phyloP scores from a whole-genome alignment of 2,888 invertebrate genomes.

The Ctenicera cuprea region DNA sequence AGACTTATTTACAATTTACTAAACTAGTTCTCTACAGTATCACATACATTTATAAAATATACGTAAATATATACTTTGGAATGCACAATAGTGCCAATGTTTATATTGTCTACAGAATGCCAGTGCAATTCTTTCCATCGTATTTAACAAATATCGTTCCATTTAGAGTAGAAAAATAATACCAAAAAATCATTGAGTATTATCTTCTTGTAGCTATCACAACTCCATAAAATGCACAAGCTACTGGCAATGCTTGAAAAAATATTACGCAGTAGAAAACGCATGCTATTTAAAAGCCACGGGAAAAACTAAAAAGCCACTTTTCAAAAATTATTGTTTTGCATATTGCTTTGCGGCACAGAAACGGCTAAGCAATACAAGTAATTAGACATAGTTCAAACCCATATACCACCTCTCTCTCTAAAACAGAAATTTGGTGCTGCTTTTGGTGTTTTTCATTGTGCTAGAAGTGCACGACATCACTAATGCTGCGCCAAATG shows the following conservation, averaged over 20 bases:
- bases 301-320: not conserved
- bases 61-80: conserved; percentile 68
- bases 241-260: conserved; percentile 42
- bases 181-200: conserved; percentile 57
- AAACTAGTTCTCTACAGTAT: conserved; percentile 66
- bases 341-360: conserved; percentile 61
- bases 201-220: conserved; percentile 42
- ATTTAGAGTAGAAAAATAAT: conserved; percentile 63
- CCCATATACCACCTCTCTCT: conserved; percentile 1
- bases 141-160: conserved; percentile 54
- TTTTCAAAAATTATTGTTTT: conserved; percentile 50
- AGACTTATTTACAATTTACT: conserved; percentile 64
- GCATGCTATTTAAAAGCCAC: conserved; percentile 10
- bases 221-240: conserved; percentile 44
- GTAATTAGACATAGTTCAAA: conserved; percentile 20
- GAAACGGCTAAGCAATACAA: conserved; percentile 31
- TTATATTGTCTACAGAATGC: conserved; percentile 69
- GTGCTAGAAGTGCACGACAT: conserved; percentile 12
- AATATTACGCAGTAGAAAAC: too few species aligned
- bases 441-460: conserved; percentile 13
- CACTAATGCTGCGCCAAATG: conserved; percentile 7
- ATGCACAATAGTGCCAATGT: conserved; percentile 68
- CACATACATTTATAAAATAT: conserved; percentile 71
- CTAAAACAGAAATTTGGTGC: conserved; percentile 6
- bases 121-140: conserved; percentile 61